phyloP scores from a whole-genome alignment of 1,140 invertebrate species.

The Mactra quadrangularis region DNA sequence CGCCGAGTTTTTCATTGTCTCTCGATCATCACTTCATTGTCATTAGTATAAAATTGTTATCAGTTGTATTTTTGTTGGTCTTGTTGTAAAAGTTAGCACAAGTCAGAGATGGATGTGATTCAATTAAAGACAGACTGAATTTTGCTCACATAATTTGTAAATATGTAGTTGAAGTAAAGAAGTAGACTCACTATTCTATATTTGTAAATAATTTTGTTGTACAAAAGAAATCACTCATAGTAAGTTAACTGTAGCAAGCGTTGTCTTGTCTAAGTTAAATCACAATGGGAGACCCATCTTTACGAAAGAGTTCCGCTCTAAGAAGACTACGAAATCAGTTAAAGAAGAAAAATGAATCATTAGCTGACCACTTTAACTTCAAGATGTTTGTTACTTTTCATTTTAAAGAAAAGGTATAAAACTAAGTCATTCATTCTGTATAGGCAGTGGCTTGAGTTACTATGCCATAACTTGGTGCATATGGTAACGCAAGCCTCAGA shows the following conservation, averaged over 20 bases:
- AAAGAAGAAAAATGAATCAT: slow-evolving; percentile 81
- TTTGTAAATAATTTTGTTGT: not conserved
- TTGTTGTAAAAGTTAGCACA: not conserved
- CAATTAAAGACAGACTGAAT: not conserved
- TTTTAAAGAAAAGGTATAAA: slow-evolving; percentile 82
- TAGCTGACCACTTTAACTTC: slow-evolving; percentile 83
- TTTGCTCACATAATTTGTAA: slow-evolving; percentile 3
- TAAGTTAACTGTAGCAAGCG: not conserved
- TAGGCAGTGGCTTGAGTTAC: no score
- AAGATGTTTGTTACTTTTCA: slow-evolving; percentile 82
- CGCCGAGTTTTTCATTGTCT: slow-evolving; percentile 1
- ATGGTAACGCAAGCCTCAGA: not conserved
- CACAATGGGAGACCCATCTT: slow-evolving; percentile 78
- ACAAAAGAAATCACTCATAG: not conserved
- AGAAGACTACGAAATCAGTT: slow-evolving; percentile 78
- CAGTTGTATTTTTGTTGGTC: not conserved
- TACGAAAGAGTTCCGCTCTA: slow-evolving; percentile 76
- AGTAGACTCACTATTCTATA: slow-evolving; percentile 3
- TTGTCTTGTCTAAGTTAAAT: not conserved
- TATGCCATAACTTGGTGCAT: not conserved
- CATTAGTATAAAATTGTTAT: not conserved
- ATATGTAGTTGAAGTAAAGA: not conserved
- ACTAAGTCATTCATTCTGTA: no score
- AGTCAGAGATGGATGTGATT: slow-evolving; percentile 7
- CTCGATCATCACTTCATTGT: no score